These are phyloP conservation scores for Octonoba sinensis DNA, from an alignment of 2,888 invertebrate genomes.

Conservation along the genomic window DNA sequence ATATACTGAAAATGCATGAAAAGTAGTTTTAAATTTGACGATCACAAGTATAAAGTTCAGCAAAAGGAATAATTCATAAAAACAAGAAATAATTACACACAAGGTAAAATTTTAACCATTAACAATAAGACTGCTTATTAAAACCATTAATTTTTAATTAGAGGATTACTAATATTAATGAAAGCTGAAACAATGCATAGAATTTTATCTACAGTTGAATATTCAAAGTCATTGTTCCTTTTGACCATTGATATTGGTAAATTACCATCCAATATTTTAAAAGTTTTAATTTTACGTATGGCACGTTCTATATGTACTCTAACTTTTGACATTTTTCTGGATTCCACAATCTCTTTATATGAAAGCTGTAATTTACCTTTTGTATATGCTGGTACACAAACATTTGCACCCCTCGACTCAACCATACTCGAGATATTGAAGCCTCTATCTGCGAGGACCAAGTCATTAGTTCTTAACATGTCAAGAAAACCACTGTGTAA, in stretches of 20 bases:
- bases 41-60: no score
- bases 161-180: neutral
- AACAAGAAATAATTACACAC: no score
- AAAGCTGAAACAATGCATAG: neutral
- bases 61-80: no score
- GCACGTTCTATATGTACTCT: neutral
- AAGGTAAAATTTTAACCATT: no score
- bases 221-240: neutral
- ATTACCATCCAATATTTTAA: neutral
- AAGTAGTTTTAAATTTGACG: no score
- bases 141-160: neutral
- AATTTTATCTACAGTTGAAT: neutral
- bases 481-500: neutral
- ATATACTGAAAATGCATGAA: no score
- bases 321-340: neutral
- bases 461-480: neutral
- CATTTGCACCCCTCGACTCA: neutral
- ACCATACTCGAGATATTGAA: neutral
- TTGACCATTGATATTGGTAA: neutral
- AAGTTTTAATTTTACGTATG: neutral
- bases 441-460: neutral
- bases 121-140: no score
- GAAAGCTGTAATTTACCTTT: neutral
- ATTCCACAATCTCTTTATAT: neutral
- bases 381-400: neutral